Evolutionary conservation across 2,888 invertebrate species (phyloP).

Genomic region (Cerastis leucographa): DNA sequence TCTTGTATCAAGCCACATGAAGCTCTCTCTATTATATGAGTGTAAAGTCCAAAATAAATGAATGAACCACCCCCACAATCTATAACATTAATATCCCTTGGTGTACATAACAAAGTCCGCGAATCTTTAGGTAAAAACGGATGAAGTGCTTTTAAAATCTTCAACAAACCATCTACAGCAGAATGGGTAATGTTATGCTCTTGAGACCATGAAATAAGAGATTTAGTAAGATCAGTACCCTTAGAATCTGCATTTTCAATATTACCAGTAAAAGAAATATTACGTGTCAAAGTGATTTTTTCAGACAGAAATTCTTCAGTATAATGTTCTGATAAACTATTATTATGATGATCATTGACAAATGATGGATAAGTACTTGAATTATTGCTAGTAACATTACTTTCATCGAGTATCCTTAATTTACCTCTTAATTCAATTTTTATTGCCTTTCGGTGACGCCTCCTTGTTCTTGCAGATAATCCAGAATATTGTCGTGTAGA

Average conservation of each 20-base stretch:
- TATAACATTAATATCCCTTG: neutral
- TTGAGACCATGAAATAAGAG: neutral
- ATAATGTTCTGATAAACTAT: too few species aligned
- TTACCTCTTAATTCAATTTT: too few species aligned
- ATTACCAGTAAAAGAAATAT: neutral
- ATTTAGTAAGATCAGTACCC: neutral
- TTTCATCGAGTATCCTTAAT: too few species aligned
- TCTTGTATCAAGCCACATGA: neutral
- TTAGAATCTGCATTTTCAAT: neutral
- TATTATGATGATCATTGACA: too few species aligned
- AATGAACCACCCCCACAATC: neutral
- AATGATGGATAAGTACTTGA: too few species aligned
- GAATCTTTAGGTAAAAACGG: neutral
- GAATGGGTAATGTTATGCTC: slow-evolving; percentile 1
- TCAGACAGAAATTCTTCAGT: too few species aligned
- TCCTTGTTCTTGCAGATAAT: too few species aligned
- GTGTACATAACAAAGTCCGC: neutral
- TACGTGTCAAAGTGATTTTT: too few species aligned
- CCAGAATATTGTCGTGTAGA: too few species aligned
- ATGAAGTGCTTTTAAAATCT: neutral
- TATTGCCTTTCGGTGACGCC: too few species aligned
- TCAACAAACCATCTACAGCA: neutral
- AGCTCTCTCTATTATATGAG: neutral
- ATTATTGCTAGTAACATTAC: too few species aligned
- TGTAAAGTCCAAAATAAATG: neutral